Percentiles rank a stretch among this genome's conserved stretches.
phyloP scores from a whole-genome alignment of 2,113 vertebrate species.

The Cettia cetti region DNA sequence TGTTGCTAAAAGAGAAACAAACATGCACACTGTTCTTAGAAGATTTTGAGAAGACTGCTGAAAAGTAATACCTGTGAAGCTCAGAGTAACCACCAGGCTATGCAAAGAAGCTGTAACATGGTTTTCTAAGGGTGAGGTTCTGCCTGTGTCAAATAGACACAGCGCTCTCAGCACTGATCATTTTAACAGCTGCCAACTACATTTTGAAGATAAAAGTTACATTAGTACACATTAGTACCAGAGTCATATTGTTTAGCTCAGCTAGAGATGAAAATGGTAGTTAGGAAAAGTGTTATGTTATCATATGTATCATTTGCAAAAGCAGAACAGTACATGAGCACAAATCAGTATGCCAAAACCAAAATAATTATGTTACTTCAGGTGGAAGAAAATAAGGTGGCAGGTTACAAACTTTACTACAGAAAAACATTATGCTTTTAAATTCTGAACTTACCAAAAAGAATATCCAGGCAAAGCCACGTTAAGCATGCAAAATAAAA shows the following conservation, averaged over 20 bases:
- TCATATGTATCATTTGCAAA: slow-evolving; percentile 39
- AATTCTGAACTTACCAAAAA: slow-evolving; percentile 98
- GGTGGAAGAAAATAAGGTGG: slow-evolving; percentile 57
- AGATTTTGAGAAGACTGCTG: not conserved
- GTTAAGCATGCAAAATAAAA: slow-evolving; percentile 99
- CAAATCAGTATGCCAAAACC: slow-evolving; percentile 41
- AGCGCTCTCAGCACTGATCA: slow-evolving; percentile 15
- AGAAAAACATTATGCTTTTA: slow-evolving; percentile 75
- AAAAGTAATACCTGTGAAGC: not conserved
- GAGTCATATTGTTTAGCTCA: slow-evolving; percentile 42
- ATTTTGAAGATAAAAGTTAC: slow-evolving; percentile 46
- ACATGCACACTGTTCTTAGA: not conserved
- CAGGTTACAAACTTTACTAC: slow-evolving; percentile 70
- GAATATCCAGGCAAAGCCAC: slow-evolving; percentile 99
- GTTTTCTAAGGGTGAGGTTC: slow-evolving; percentile 26
- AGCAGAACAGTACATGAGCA: slow-evolving; percentile 42
- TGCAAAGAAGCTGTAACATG: slow-evolving; percentile 52
- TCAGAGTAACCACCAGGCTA: slow-evolving; percentile 26
- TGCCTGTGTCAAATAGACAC: slow-evolving; percentile 1
- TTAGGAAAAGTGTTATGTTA: slow-evolving; percentile 63
- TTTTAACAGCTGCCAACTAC: slow-evolving; percentile 61
- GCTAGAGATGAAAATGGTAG: slow-evolving; percentile 50
- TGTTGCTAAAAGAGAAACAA: slow-evolving; percentile 89
- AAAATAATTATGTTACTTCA: slow-evolving; percentile 55
- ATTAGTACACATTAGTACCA: slow-evolving; percentile 71